Percentiles rank a stretch among this genome's conserved stretches.
Evolutionary conservation across 2,113 vertebrate genomes (phyloP).

Genomic region (Erinaceus europaeus): DNA sequence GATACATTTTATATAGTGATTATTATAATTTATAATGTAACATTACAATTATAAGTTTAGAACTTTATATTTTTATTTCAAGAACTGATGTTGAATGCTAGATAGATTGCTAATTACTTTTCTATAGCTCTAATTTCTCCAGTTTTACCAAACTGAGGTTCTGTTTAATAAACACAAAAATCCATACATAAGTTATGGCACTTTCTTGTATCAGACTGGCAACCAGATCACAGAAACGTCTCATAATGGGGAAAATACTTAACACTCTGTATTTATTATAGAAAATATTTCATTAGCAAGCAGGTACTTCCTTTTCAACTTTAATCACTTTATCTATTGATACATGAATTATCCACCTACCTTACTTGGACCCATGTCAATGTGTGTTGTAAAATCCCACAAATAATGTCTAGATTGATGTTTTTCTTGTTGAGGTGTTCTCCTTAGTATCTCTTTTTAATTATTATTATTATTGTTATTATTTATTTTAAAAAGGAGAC

Average conservation of each 20-base stretch:
- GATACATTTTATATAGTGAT: neutral
- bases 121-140: neutral
- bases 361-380: neutral
- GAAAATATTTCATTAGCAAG: neutral
- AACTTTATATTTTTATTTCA: slow-evolving; percentile 5
- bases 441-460: neutral
- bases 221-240: neutral
- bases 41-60: slow-evolving; percentile 26
- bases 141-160: neutral
- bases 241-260: neutral
- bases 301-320: neutral
- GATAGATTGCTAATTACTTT: neutral
- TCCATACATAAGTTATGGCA: neutral
- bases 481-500: no score
- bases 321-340: neutral
- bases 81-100: neutral
- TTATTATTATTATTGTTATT: no score
- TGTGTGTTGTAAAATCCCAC: neutral
- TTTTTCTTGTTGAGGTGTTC: neutral
- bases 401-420: no score
- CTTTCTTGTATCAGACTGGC: neutral
- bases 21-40: slow-evolving; percentile 28
- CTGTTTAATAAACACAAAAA: neutral
- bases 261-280: neutral
- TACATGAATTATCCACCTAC: neutral